Conservation (phyloP, 1,140 invertebrate species). For the Drosophila oshimai region DNA sequence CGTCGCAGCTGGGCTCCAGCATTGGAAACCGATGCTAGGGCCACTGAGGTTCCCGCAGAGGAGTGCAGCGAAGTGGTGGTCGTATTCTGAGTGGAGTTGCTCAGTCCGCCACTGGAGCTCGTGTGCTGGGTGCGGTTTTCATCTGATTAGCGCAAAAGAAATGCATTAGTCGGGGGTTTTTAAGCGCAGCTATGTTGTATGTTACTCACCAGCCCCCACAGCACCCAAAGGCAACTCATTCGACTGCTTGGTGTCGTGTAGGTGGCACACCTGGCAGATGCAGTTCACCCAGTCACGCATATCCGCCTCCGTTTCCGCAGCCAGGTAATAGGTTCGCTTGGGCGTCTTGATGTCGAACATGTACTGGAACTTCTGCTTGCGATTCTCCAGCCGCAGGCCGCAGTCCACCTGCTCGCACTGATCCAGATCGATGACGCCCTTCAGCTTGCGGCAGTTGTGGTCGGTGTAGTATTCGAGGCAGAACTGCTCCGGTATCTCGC, state of each 20-base stretch:
- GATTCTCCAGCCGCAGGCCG: constrained; percentile 91
- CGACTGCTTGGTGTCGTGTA: constrained; percentile 85
- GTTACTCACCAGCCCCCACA: constrained; percentile 46
- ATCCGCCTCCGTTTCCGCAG: constrained; percentile 93
- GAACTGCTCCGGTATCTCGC: constrained; percentile 96
- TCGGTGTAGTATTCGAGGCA: constrained; percentile 97
- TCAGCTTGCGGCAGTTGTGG: constrained; percentile 91
- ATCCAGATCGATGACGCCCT: constrained; percentile 96
- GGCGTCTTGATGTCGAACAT: constrained; percentile 96
- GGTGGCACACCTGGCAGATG: constrained; percentile 95
- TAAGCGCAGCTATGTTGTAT: not conserved
- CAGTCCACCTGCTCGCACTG: constrained; percentile 97
- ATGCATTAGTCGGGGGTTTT: too few relatives aligned
- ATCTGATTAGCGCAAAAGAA: constrained; percentile 11
- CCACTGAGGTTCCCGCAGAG: constrained; percentile 46
- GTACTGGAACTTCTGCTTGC: constrained; percentile 91
- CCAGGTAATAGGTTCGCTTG: constrained; percentile 94
- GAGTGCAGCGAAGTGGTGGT: constrained; percentile 76
- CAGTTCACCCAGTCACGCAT: constrained; percentile 98
- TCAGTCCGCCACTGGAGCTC: constrained; percentile 67
- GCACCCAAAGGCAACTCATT: constrained; percentile 61
- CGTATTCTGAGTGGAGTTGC: constrained; percentile 72
- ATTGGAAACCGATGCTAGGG: not conserved
- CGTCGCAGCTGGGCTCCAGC: constrained; percentile 36
- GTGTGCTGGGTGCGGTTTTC: constrained; percentile 72